These are phyloP conservation scores for Heliconius congener DNA, from an alignment of 1,140 invertebrate genomes.

Conservation along the genomic window DNA sequence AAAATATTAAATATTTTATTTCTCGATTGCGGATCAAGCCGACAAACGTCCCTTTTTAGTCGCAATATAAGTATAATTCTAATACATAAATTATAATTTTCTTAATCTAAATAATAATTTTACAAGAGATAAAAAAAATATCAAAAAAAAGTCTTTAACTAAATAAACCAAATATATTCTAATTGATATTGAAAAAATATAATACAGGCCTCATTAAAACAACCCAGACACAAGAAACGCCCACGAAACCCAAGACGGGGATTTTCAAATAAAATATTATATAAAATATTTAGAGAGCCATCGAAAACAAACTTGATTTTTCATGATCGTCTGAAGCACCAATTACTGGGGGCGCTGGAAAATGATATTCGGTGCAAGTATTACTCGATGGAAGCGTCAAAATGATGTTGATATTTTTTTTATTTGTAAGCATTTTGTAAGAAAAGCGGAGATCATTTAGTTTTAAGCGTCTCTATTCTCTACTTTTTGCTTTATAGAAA, in stretches of 20 bases:
- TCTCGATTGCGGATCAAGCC: no score
- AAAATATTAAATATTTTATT: no score
- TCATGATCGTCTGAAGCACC: conserved; percentile 7
- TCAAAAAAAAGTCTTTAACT: no score
- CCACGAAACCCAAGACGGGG: not conserved
- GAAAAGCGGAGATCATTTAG: not conserved
- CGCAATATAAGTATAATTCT: no score
- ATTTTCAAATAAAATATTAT: conserved; percentile 1
- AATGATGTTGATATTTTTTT: not conserved
- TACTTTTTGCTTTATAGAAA: not conserved
- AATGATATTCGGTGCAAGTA: not conserved
- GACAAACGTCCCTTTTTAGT: no score
- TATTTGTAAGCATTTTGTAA: not conserved
- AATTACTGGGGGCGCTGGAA: conserved; percentile 6
- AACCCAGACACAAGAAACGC: not conserved
- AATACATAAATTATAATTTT: no score
- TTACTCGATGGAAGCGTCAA: not conserved
- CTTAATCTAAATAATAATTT: no score
- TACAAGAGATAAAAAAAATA: no score
- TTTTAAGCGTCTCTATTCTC: not conserved
- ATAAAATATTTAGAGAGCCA: conserved; percentile 8
- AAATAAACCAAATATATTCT: not conserved
- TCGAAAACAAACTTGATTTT: conserved; percentile 7
- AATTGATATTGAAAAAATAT: not conserved
- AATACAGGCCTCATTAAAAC: not conserved